Evolutionary conservation across 2,797 vertebrate genomes (phyloP).

Genomic region (Neomorphus geoffroyi): DNA sequence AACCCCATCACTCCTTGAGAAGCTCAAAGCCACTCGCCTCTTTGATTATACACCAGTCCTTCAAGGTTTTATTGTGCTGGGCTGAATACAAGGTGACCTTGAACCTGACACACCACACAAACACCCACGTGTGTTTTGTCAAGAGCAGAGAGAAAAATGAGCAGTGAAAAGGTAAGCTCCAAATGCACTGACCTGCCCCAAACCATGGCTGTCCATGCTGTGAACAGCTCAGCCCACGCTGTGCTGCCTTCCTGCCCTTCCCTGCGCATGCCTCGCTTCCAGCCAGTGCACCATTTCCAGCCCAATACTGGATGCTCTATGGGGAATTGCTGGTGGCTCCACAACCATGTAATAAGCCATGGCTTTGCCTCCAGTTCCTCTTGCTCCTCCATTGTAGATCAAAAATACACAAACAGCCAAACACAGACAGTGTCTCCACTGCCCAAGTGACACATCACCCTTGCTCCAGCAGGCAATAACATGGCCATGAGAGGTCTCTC

Average conservation of each 20-base stretch:
- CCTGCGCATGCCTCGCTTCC: neutral
- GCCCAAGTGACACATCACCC: neutral
- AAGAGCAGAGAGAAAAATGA: neutral
- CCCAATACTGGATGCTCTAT: neutral
- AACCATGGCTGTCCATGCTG: neutral
- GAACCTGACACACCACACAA: neutral
- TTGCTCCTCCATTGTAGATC: neutral
- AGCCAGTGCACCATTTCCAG: neutral
- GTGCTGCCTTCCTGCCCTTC: neutral
- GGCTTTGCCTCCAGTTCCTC: neutral
- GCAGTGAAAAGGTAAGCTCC: neutral
- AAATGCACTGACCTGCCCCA: neutral
- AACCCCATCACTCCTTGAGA: neutral
- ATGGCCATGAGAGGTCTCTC: neutral
- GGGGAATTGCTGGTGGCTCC: neutral
- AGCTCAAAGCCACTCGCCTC: neutral
- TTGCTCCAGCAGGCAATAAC: neutral
- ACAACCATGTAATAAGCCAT: neutral
- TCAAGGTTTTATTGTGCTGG: neutral
- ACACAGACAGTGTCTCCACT: neutral
- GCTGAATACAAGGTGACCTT: slow-evolving; percentile 36
- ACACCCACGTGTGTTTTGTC: neutral
- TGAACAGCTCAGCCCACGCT: neutral
- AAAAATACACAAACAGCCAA: neutral
- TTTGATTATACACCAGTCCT: neutral